Evolutionary conservation across 2,888 invertebrate genomes (phyloP).

Genomic region (Lithophane leautieri): DNA sequence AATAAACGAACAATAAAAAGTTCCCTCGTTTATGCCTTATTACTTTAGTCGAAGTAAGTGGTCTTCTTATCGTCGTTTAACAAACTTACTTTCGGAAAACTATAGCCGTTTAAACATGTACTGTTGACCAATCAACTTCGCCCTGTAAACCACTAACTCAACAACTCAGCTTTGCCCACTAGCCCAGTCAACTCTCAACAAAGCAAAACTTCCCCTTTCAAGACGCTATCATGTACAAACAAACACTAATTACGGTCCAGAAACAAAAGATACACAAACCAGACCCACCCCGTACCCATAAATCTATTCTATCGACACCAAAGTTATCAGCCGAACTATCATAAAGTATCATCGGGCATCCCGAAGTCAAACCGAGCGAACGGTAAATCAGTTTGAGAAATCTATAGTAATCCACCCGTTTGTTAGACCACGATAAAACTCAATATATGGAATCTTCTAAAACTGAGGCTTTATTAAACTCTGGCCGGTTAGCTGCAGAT

Average conservation of each 20-base stretch:
- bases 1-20: not conserved
- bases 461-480: slow-evolving; percentile 75
- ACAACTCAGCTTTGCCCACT: not conserved
- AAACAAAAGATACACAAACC: slow-evolving; percentile 62
- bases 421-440: slow-evolving; percentile 75
- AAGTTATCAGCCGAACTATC: slow-evolving; percentile 62
- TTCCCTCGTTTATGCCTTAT: not conserved
- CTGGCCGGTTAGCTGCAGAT: slow-evolving; percentile 65
- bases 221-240: slow-evolving; percentile 27
- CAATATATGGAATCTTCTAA: slow-evolving; percentile 78
- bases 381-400: slow-evolving; percentile 65
- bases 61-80: not conserved
- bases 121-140: not conserved
- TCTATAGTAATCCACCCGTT: slow-evolving; percentile 69
- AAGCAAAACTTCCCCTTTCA: slow-evolving; percentile 20
- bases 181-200: not conserved
- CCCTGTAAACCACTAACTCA: not conserved
- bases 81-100: not conserved
- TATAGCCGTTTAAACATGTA: not conserved
- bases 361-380: slow-evolving; percentile 44
- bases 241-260: slow-evolving; percentile 48
- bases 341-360: slow-evolving; percentile 60
- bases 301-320: slow-evolving; percentile 60
- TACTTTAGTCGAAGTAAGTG: not conserved
- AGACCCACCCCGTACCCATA: slow-evolving; percentile 38